Base-by-base conservation (phyloP, 2,888 invertebrate species). In the Antheraea assamensis region DNA sequence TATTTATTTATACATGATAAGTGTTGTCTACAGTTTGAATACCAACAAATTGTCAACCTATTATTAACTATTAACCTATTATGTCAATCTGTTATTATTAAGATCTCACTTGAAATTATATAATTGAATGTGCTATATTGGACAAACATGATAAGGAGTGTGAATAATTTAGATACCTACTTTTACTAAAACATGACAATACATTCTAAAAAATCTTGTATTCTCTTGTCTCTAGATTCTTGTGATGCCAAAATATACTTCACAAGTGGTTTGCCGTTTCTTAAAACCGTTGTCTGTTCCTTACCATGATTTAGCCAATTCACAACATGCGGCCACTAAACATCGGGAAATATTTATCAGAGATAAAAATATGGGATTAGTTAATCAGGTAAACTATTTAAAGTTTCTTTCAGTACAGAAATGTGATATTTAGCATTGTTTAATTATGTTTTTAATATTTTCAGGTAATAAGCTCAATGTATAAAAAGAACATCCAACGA, bases 401-500 rank as follows among this genome's bases (percentile, higher is more conserved):
- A 3, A 35, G 35, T 42, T 49, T 49, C 17, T 4, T 19, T 49
- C n/a, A 55, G n/a, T 58, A 58, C 42, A 42, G 42, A 13, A 13
- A 42, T 42, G 2, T 42, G 42, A 42, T 42, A 42, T 42, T 42
- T 42, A 52, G 19, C 5, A 52, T 52, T 17, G 21, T 52, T 55
- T 30, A 24, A 31, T 4, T 27, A 13, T 49, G n/a, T 70, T 47
- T 74, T 74, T 70, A 72, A 58, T 74, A 70, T 66, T 85, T 92
- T 73, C 95, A 98, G 96, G 98, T 99, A 71, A 95, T 98, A 72
- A 96, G 97, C 79, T 98, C 98, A 77, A 96, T 99, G 90, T 98
- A 98, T 90, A 99, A 99, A 93, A 98, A 99, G 90, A 99, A 98
- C 92, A 99, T 99, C 82, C 98, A 99, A 92, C 96, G 99, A 88